These are phyloP conservation scores for Pangasius krempfi DNA, from an alignment of 2,797 vertebrate genomes.

Conservation along the genomic window DNA sequence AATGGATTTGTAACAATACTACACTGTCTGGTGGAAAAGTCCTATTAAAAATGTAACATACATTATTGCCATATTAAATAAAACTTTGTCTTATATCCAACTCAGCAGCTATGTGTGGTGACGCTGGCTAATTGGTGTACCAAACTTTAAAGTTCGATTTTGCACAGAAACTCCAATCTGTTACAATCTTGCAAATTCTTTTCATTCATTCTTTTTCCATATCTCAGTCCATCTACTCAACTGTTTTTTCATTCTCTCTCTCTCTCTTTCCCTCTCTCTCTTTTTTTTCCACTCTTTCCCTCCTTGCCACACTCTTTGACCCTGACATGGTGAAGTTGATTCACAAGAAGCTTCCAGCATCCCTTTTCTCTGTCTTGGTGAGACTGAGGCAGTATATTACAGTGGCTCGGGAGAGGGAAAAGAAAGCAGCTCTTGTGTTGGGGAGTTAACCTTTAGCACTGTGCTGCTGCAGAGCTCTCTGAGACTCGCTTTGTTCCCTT, in stretches of 20 bases:
- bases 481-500: conserved; percentile 66
- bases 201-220: background rate
- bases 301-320: conserved; percentile 60
- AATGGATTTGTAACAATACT: background rate
- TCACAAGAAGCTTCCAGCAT: conserved; percentile 59
- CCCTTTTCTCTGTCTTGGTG: conserved; percentile 58
- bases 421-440: conserved; percentile 64
- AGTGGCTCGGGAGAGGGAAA: conserved; percentile 57
- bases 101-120: background rate
- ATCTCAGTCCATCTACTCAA: background rate
- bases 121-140: background rate
- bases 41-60: background rate
- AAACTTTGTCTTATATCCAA: background rate
- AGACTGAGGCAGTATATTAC: conserved; percentile 56
- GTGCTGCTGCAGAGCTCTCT: conserved; percentile 58
- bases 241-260: conserved; percentile 1
- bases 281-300: background rate
- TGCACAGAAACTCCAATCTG: background rate
- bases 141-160: background rate
- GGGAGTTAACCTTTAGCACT: conserved; percentile 69
- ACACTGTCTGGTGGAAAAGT: background rate
- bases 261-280: background rate
- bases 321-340: conserved; percentile 62
- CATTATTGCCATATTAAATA: background rate
- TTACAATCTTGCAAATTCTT: conserved; percentile 4